Evolutionary conservation across 2,113 vertebrate species (phyloP).

Genomic region (Sinocyclocheilus maitianheensis): DNA sequence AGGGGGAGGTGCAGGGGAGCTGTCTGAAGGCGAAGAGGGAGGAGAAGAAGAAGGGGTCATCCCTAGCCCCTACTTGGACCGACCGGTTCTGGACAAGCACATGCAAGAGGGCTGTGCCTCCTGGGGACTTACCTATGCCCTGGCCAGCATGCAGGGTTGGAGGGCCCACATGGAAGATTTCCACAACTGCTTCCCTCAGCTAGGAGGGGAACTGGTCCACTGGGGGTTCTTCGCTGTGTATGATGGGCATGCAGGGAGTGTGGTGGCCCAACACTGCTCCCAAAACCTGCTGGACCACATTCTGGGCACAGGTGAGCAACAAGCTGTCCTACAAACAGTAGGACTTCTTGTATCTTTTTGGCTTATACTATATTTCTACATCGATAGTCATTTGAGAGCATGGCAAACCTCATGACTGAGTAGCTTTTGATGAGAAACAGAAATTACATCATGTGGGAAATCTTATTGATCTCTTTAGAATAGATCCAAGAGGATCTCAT

Average conservation of each 20-base stretch:
- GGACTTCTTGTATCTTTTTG: neutral
- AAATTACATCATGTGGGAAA: neutral
- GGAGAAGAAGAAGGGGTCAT: slow-evolving; percentile 68
- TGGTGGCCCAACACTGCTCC: slow-evolving; percentile 77
- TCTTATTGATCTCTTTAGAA: neutral
- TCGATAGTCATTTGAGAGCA: too few species aligned
- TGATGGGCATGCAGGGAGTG: slow-evolving; percentile 77
- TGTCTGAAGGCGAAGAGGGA: slow-evolving; percentile 55
- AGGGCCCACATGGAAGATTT: slow-evolving; percentile 81
- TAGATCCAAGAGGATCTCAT: neutral
- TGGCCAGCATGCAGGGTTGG: slow-evolving; percentile 80
- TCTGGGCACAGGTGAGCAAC: slow-evolving; percentile 70
- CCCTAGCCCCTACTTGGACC: slow-evolving; percentile 71
- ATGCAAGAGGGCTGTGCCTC: slow-evolving; percentile 74
- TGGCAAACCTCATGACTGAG: neutral
- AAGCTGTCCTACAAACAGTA: neutral
- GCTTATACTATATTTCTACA: neutral
- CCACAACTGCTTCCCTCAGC: slow-evolving; percentile 73
- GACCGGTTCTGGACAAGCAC: slow-evolving; percentile 75
- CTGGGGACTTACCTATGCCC: slow-evolving; percentile 74
- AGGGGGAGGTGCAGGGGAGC: slow-evolving; percentile 68
- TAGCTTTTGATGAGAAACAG: neutral
- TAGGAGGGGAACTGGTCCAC: slow-evolving; percentile 70
- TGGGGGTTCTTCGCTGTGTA: slow-evolving; percentile 82
- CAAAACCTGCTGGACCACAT: slow-evolving; percentile 78